A percentile compares a stretch with the other conserved stretches of the same genome.
These are phyloP conservation scores for Paramormyrops kingsleyae DNA, from an alignment of 2,113 vertebrate species.

Conservation along the genomic window DNA sequence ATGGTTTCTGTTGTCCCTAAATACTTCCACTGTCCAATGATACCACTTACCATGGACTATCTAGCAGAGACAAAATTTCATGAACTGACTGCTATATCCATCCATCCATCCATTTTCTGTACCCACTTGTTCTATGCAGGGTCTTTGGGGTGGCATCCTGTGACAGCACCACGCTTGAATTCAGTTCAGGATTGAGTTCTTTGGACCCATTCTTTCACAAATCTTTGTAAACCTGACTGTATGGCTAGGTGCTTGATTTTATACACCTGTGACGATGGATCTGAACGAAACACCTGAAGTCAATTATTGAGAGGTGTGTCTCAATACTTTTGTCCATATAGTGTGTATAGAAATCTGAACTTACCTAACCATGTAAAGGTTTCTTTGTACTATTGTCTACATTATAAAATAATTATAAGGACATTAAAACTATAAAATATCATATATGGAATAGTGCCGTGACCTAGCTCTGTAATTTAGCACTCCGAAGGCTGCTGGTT, in stretches of 20 bases:
- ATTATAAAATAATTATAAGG: background rate
- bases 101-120: too few relatives aligned
- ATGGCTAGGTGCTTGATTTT: background rate
- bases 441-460: background rate
- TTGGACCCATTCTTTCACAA: background rate
- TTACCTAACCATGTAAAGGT: background rate
- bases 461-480: background rate
- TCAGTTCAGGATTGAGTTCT: background rate
- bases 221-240: background rate
- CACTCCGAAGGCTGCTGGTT: background rate
- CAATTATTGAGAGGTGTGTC: background rate
- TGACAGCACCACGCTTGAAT: background rate
- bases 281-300: background rate
- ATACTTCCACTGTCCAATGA: background rate
- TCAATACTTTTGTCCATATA: background rate
- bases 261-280: background rate
- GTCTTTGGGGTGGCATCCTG: background rate
- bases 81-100: background rate
- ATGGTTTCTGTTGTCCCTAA: background rate
- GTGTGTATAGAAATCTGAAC: background rate
- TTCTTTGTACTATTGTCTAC: background rate
- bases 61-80: background rate
- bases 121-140: too few relatives aligned
- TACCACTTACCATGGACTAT: background rate
- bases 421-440: background rate